Percentiles rank a stretch among this genome's conserved stretches.
Conservation (phyloP, 2,888 invertebrate genomes). For the Macrophya alboannulata region DNA sequence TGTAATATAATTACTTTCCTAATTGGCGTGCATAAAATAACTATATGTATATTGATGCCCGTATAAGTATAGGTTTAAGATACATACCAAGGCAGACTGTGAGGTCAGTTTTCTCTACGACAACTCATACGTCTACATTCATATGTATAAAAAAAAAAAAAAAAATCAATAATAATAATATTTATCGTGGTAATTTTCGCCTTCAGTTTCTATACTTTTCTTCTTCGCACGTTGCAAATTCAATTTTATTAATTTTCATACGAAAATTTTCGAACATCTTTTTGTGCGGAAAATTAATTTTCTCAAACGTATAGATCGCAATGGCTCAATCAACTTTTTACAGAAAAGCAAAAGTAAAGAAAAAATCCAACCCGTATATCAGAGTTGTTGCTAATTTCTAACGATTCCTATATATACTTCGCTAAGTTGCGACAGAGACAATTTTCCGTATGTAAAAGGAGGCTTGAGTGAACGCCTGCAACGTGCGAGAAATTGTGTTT, state of each 20-base stretch:
- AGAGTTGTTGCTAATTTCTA: neutral
- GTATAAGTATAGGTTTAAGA: slow-evolving; percentile 34
- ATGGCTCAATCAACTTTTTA: neutral
- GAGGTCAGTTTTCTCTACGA: slow-evolving; percentile 33
- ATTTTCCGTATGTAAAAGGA: neutral
- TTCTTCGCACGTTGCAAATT: slow-evolving; percentile 1
- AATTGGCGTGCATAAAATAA: slow-evolving; percentile 45
- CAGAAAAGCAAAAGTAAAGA: neutral
- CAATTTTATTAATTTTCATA: neutral
- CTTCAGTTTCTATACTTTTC: slow-evolving; percentile 14
- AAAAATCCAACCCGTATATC: neutral
- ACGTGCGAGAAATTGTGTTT: neutral
- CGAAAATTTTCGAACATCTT: neutral
- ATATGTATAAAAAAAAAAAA: neutral
- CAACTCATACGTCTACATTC: slow-evolving; percentile 6
- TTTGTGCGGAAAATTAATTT: neutral
- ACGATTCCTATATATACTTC: neutral
- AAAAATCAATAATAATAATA: neutral
- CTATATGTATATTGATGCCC: neutral
- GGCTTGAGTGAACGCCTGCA: neutral
- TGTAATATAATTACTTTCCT: slow-evolving; percentile 70
- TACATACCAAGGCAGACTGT: slow-evolving; percentile 9
- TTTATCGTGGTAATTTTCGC: neutral
- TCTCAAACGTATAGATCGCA: neutral
- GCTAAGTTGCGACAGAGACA: neutral